Conservation (phyloP, 2,797 vertebrate species). For the Syngnathus rostellatus region DNA sequence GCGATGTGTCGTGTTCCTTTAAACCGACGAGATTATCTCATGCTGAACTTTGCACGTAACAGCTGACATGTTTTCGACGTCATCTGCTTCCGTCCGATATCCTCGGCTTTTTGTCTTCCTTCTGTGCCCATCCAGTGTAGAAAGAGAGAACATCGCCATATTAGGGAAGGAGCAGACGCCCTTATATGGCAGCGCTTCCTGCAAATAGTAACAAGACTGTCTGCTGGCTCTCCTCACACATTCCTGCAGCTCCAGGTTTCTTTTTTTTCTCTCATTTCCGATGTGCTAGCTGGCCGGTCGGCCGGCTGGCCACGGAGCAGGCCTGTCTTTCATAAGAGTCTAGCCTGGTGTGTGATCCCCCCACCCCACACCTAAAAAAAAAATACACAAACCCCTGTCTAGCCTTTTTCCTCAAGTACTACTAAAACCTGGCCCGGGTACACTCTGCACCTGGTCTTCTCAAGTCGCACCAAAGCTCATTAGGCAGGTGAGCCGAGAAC, state of each 20-base stretch:
- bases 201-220: slow-evolving; percentile 77
- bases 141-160: slow-evolving; percentile 66
- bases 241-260: slow-evolving; percentile 80
- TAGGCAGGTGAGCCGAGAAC: slow-evolving; percentile 62
- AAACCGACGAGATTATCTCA: slow-evolving; percentile 31
- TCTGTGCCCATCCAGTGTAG: slow-evolving; percentile 37
- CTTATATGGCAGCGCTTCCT: slow-evolving; percentile 91
- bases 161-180: slow-evolving; percentile 70
- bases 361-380: slow-evolving; percentile 42
- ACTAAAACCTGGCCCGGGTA: slow-evolving; percentile 63
- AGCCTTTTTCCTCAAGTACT: slow-evolving; percentile 85
- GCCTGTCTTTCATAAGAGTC: slow-evolving; percentile 83
- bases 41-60: slow-evolving; percentile 8
- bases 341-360: slow-evolving; percentile 84
- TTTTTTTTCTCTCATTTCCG: slow-evolving; percentile 83
- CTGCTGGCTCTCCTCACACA: slow-evolving; percentile 80
- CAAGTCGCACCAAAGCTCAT: slow-evolving; percentile 70
- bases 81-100: slow-evolving; percentile 56
- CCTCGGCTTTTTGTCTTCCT: slow-evolving; percentile 20
- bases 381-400: slow-evolving; percentile 94
- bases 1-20: too few relatives aligned
- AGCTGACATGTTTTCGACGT: slow-evolving; percentile 12
- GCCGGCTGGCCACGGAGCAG: slow-evolving; percentile 50
- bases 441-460: slow-evolving; percentile 76
- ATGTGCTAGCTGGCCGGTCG: slow-evolving; percentile 79